A percentile compares a stretch with the other conserved stretches of the same genome.
phyloP scores from a whole-genome alignment of 2,888 invertebrate genomes.

The Seladonia tumulorum region DNA sequence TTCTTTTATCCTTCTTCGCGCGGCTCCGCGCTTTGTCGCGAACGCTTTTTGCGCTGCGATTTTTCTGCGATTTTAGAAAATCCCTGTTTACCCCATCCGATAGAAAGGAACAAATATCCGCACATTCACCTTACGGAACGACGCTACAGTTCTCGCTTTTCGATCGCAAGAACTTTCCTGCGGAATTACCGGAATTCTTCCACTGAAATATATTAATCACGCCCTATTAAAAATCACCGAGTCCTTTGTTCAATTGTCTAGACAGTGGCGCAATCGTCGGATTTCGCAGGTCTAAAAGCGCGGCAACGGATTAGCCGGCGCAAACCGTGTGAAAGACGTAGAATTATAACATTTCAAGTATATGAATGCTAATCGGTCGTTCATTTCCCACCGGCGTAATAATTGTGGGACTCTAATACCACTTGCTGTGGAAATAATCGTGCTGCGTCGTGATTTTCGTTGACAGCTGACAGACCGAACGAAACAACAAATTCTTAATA shows the following conservation, averaged over 20 bases:
- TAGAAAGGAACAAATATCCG: too few relatives aligned
- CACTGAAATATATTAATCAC: neutral
- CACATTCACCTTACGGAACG: too few relatives aligned
- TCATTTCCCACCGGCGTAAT: constrained; percentile 8
- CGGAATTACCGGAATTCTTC: neutral
- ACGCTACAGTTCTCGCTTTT: too few relatives aligned
- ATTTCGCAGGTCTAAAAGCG: neutral
- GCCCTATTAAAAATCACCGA: neutral
- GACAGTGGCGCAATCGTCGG: neutral
- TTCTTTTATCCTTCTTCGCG: constrained; percentile 34
- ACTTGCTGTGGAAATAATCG: neutral
- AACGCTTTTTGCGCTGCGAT: neutral
- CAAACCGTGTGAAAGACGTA: constrained; percentile 10
- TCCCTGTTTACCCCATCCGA: too few relatives aligned
- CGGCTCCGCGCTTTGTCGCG: neutral
- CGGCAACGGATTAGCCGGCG: neutral
- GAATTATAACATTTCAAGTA: constrained; percentile 16
- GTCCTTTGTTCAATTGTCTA: neutral
- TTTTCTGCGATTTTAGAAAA: neutral
- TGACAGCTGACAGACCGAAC: neutral
- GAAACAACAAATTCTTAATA: neutral
- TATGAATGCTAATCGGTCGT: constrained; percentile 6
- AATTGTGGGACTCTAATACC: neutral
- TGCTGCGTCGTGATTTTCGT: neutral
- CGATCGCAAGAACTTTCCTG: too few relatives aligned